These are phyloP conservation scores for Sarcophaga rosellei DNA, from an alignment of 2,888 invertebrate species.

Conservation along the genomic window DNA sequence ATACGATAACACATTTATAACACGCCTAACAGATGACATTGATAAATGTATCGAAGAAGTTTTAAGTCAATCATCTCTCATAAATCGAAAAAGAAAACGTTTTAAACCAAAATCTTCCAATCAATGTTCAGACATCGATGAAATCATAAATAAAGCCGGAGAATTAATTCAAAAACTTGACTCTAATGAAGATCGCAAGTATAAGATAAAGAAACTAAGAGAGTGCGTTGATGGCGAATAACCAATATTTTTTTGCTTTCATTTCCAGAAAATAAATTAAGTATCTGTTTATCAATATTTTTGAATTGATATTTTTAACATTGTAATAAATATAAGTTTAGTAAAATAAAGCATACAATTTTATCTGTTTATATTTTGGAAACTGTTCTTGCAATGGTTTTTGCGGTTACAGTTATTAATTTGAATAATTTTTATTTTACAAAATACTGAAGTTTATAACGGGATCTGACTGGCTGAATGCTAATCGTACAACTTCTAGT, in stretches of 20 bases:
- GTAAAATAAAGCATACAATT: no score
- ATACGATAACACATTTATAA: slow-evolving; percentile 60
- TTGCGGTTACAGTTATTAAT: no score
- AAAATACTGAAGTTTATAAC: no score
- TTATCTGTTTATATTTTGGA: no score
- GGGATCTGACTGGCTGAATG: no score
- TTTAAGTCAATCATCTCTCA: slow-evolving; percentile 10
- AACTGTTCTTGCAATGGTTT: no score
- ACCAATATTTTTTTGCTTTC: neutral
- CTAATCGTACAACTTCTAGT: no score
- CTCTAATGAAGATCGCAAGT: slow-evolving; percentile 70
- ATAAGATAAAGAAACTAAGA: slow-evolving; percentile 2
- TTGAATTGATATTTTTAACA: no score
- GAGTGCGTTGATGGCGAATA: neutral
- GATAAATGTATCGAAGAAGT: slow-evolving; percentile 66
- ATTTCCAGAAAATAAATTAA: no score
- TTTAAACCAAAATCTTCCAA: slow-evolving; percentile 32
- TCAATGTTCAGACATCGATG: slow-evolving; percentile 62
- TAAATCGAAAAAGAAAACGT: slow-evolving; percentile 36
- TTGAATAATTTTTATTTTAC: no score
- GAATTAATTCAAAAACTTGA: slow-evolving; percentile 70
- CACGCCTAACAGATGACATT: slow-evolving; percentile 51
- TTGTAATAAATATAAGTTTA: no score
- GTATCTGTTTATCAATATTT: no score
- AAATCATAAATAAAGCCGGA: slow-evolving; percentile 70